phyloP scores from a whole-genome alignment of 2,113 vertebrate species.

The Apodemus speciosus region DNA sequence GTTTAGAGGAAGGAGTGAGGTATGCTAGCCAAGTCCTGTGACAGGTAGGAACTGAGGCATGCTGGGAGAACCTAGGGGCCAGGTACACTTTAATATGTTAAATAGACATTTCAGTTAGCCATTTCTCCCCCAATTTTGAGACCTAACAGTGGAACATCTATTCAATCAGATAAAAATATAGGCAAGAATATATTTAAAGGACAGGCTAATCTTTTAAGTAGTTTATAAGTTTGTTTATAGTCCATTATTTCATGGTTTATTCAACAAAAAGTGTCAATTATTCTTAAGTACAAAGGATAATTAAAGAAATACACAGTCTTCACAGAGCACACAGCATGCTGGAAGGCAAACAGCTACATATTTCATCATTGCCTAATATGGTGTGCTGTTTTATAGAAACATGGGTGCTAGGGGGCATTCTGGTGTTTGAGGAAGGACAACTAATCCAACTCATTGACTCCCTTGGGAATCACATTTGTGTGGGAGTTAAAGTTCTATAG shows the following conservation, averaged over 20 bases:
- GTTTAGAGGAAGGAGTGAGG: not conserved
- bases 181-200: not conserved
- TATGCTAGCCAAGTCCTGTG: not conserved
- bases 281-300: not conserved
- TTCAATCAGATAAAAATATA: not conserved
- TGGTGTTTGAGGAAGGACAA: not conserved
- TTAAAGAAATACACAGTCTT: not conserved
- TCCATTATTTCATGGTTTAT: not conserved
- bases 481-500: not conserved
- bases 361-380: not conserved
- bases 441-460: not conserved
- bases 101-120: not conserved
- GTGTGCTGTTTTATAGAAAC: not conserved
- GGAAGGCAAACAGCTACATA: not conserved
- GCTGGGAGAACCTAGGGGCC: not conserved
- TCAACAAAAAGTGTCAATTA: conserved; percentile 27
- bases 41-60: not conserved
- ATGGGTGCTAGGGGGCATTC: not conserved
- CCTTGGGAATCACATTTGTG: not conserved
- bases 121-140: not conserved
- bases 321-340: not conserved
- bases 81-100: not conserved
- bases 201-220: not conserved
- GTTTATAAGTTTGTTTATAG: conserved; percentile 15
- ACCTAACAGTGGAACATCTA: not conserved